Base-by-base conservation (phyloP, 2,797 vertebrate genomes). In the Sorex maritimensis region DNA sequence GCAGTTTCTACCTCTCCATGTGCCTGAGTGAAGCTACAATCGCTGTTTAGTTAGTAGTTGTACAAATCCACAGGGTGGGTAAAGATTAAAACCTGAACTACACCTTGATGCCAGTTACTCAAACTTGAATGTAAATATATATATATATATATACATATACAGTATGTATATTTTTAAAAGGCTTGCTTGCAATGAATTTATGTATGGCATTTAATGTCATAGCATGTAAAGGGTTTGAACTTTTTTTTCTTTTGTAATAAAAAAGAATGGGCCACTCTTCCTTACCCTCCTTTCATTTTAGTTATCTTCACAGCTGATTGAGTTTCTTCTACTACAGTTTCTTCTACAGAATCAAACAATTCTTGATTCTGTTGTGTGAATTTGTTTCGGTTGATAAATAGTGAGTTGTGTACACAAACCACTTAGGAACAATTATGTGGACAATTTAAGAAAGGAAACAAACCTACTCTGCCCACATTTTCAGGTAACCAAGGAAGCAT, bases 1-100 rank as follows among this genome's bases (percentile, higher is more conserved):
- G 91, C 91, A 89, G 85, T 92, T 94, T 95, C 97, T 97, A 97
- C 96, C 96, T 96, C 97, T 96, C 89, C 38, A 2, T 63, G 96
- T 97, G 97, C 97, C 97, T 97, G 83, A 92, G 78, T 96, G 90
- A 95, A 94, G 92, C 93, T 85, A 92, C 96, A 97, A 94, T 97
- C 93, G 2, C 77, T 93, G 69, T 95, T 96, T 94, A 94, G 86
- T 96, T 94, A 85, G 94, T 90, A 91, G 72, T 23, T 63, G 78
- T 94, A 89, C 75, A 80, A 91, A 90, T 78, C 41, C 49, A 82
- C 89, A 74, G 84, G 65, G 77, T 95, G 72, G 85, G 30, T 92
- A 52, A 93, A 87, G 65, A 68, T 73, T 94, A 73, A 65, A 95
- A 65, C 61, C 69, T 75, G 65, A 95, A 81, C 86, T 93, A 92